phyloP scores from a whole-genome alignment of 2,888 invertebrate genomes.

The Eledone cirrhosa region DNA sequence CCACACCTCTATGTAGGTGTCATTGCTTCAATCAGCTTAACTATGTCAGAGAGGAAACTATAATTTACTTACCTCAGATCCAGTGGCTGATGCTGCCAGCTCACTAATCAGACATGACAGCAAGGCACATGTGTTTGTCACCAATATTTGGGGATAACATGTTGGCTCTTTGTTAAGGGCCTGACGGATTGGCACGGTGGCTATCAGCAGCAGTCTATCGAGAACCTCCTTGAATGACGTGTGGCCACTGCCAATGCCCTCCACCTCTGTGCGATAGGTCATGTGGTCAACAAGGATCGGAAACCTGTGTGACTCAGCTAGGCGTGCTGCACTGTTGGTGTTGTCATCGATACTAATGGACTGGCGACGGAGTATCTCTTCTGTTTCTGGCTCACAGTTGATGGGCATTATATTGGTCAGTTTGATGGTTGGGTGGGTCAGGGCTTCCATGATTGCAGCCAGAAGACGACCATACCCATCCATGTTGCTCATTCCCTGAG shows the following conservation, averaged over 20 bases:
- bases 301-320: constrained; percentile 76
- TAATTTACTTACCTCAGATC: constrained; percentile 74
- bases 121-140: constrained; percentile 69
- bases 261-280: constrained; percentile 75
- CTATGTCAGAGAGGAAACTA: too few species aligned
- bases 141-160: constrained; percentile 68
- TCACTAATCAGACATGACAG: constrained; percentile 87
- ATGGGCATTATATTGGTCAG: constrained; percentile 81
- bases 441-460: constrained; percentile 83
- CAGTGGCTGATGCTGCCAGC: constrained; percentile 78
- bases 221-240: constrained; percentile 84
- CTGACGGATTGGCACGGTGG: constrained; percentile 79
- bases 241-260: constrained; percentile 57
- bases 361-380: constrained; percentile 59
- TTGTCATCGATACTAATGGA: constrained; percentile 62
- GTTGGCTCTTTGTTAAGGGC: constrained; percentile 69
- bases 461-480: constrained; percentile 73
- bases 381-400: constrained; percentile 69
- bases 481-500: constrained; percentile 54
- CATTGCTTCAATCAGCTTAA: too few species aligned
- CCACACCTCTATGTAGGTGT: too few species aligned
- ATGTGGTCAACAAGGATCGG: constrained; percentile 82
- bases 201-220: constrained; percentile 82
- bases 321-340: constrained; percentile 69
- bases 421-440: constrained; percentile 81